These are phyloP conservation scores for Ceratoteleas bidentatus DNA, from an alignment of 1,140 invertebrate species.

Conservation along the genomic window DNA sequence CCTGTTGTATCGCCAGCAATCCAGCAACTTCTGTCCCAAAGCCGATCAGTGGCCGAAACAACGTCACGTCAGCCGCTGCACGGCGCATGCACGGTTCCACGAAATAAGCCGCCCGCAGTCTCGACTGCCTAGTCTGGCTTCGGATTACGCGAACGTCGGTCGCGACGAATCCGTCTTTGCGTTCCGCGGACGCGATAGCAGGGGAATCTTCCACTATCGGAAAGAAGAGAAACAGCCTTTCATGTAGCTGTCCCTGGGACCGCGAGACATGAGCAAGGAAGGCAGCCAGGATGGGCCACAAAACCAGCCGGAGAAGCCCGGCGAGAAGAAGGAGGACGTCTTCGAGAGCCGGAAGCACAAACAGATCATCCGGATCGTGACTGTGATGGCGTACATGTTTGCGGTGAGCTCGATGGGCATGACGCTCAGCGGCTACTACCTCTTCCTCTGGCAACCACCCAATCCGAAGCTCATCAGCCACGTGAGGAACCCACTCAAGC, in stretches of 20 bases:
- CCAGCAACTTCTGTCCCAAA: slow-evolving; percentile 2
- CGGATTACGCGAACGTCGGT: slow-evolving; percentile 52
- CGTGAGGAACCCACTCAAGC: slow-evolving; percentile 25
- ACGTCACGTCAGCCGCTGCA: slow-evolving; percentile 4
- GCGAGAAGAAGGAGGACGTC: slow-evolving; percentile 69
- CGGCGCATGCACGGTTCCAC: slow-evolving; percentile 54
- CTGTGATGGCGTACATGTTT: slow-evolving; percentile 90
- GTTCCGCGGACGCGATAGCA: slow-evolving; percentile 3
- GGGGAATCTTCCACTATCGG: no score
- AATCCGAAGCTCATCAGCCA: slow-evolving; percentile 70
- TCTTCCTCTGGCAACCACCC: slow-evolving; percentile 91
- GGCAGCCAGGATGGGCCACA: slow-evolving; percentile 9
- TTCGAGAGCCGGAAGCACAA: slow-evolving; percentile 78
- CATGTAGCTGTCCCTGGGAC: slow-evolving; percentile 1
- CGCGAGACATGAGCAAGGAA: slow-evolving; percentile 61
- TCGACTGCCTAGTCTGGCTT: slow-evolving; percentile 55
- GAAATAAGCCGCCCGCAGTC: slow-evolving; percentile 44
- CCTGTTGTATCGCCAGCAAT: background rate
- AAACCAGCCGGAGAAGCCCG: slow-evolving; percentile 8
- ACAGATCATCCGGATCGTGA: slow-evolving; percentile 87
- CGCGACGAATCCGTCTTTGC: slow-evolving; percentile 45
- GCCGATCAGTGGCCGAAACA: slow-evolving; percentile 1
- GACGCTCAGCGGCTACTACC: slow-evolving; percentile 90
- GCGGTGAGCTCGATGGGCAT: slow-evolving; percentile 91
- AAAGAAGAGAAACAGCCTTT: background rate